Conservation (phyloP, 2,797 vertebrate genomes). For the Potorous gilbertii region DNA sequence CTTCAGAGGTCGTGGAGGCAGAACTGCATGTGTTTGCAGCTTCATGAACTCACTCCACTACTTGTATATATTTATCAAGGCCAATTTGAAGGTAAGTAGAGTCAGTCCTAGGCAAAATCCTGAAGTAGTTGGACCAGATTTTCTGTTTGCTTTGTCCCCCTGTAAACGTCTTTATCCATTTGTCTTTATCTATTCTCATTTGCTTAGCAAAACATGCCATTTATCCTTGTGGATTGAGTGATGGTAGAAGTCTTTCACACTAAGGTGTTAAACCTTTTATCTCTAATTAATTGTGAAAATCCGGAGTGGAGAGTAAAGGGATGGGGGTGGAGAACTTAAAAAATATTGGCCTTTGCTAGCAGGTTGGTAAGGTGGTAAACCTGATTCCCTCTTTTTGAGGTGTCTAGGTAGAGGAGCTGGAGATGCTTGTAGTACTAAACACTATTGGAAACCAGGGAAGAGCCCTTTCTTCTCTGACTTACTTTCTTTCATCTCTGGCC, state of each 20-base stretch:
- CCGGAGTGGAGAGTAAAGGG: background rate
- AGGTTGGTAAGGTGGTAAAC: background rate
- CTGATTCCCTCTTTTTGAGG: background rate
- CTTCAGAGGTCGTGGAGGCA: conserved; percentile 33
- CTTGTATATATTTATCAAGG: background rate
- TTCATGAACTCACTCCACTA: background rate
- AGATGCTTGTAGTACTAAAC: background rate
- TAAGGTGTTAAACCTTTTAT: background rate
- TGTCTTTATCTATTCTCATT: background rate
- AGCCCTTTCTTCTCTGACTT: background rate
- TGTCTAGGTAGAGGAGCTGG: background rate
- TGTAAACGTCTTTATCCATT: background rate
- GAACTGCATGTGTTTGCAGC: background rate
- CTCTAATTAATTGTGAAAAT: background rate
- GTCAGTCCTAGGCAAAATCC: conserved; percentile 34
- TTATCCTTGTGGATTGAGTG: background rate
- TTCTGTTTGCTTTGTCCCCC: background rate
- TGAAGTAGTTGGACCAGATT: background rate
- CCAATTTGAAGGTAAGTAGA: background rate
- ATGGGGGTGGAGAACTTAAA: background rate
- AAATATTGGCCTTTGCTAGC: background rate
- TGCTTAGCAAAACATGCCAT: background rate
- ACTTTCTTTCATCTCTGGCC: background rate
- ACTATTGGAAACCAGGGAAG: background rate
- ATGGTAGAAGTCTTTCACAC: background rate